phyloP scores from a whole-genome alignment of 2,797 vertebrate species.

The Chelon auratus region DNA sequence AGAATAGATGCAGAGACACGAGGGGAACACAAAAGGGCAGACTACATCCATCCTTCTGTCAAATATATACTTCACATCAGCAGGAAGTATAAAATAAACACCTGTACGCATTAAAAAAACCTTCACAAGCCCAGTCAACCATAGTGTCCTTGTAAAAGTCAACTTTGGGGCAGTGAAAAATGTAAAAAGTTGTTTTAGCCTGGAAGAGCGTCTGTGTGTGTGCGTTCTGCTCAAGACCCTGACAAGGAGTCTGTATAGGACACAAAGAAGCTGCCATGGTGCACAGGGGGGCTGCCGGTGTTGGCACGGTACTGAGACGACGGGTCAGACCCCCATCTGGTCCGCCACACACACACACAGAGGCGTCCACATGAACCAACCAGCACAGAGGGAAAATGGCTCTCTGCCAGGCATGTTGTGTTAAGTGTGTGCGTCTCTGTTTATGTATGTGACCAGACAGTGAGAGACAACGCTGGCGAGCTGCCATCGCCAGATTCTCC shows the following conservation, averaged over 20 bases:
- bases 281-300: constrained; percentile 61
- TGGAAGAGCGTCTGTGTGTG: constrained; percentile 18
- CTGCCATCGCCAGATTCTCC: constrained; percentile 62
- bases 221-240: constrained; percentile 30
- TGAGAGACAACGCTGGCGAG: constrained; percentile 68
- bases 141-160: constrained; percentile 25
- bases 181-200: constrained; percentile 4
- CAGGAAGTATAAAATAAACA: neutral
- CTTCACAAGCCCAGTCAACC: constrained; percentile 6
- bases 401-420: constrained; percentile 61
- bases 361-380: constrained; percentile 19
- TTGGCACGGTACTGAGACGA: constrained; percentile 64
- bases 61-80: neutral
- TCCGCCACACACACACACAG: constrained; percentile 30
- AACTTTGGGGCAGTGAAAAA: neutral
- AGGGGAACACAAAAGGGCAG: neutral
- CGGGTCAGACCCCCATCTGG: constrained; percentile 78
- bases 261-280: constrained; percentile 66
- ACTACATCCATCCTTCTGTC: neutral
- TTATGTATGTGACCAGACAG: constrained; percentile 64
- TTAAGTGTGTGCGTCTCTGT: constrained; percentile 57
- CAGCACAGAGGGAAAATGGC: constrained; percentile 67
- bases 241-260: constrained; percentile 53
- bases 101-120: neutral
- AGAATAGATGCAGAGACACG: neutral